phyloP scores from a whole-genome alignment of 1,140 invertebrate species.

The Bombus terrestris region DNA sequence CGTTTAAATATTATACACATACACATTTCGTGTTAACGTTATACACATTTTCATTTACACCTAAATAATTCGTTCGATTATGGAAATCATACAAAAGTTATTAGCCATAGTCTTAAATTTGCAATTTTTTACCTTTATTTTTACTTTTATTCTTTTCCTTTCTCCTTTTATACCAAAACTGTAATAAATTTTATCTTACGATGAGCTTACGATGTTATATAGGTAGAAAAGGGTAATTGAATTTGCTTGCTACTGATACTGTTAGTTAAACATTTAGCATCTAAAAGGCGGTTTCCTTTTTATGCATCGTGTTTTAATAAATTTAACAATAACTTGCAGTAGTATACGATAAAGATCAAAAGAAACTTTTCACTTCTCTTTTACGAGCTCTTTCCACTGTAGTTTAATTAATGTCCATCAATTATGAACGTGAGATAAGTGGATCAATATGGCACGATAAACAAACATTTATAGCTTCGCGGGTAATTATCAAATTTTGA shows the following conservation, averaged over 20 bases:
- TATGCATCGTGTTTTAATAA: background rate
- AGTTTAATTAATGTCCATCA: slow-evolving; percentile 17
- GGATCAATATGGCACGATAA: background rate
- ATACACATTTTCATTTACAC: background rate
- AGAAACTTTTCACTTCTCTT: slow-evolving; percentile 10
- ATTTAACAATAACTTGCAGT: background rate
- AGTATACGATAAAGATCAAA: background rate
- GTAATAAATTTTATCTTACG: background rate
- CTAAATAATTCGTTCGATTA: background rate
- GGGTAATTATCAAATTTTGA: too few species aligned
- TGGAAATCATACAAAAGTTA: background rate
- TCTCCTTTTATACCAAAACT: background rate
- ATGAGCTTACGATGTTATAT: too few species aligned
- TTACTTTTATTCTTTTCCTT: background rate
- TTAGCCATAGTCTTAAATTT: background rate
- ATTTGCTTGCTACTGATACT: background rate
- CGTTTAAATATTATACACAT: background rate
- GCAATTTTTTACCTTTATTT: background rate
- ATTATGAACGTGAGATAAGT: background rate
- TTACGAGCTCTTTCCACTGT: too few species aligned
- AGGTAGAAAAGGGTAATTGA: background rate
- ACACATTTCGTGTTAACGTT: background rate
- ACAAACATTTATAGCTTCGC: background rate
- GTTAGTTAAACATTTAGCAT: slow-evolving; percentile 8
- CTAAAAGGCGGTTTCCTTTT: background rate